Evolutionary conservation across 1,140 invertebrate genomes (phyloP), one percentile per base, ranked within the genome.

Genomic region (Dinothrombium tinctorium): DNA sequence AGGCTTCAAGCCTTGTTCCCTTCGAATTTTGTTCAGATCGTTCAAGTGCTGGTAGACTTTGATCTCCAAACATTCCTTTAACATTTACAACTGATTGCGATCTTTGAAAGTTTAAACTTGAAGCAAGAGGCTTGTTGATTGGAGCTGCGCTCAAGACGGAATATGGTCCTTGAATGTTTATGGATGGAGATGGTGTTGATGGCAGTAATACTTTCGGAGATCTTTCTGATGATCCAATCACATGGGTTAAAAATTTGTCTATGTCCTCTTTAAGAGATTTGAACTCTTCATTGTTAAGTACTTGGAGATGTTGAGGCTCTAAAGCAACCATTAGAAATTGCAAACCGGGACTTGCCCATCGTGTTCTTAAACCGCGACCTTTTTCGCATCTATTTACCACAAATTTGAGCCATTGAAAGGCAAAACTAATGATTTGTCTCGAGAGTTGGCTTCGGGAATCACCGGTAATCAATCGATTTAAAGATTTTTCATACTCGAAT

Each of bases 401-500:
- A 57, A 86, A 87, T 28, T 66, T 63, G 75, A 86, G 86, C 82
- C 82, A 89, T 48, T 76, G 65, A 43, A 69, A 63, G 2, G 80
- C 76, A 59, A 86, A 83, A 35, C 65, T 58, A 1, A 83, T 68
- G 33, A 82, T 63, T 32, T 63, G 61, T 5, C 50, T 50, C 22
- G 57, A 43, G 55, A 56, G 49, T 19, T 50, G 41, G 47, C 49
- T 28, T 45, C 51, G 39, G 22, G 60, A 57, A 11, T 67, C 60
- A 2, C 59, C 57, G 0, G 60, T 56, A 14, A 69, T 62, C 7
- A 80, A 56, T 15, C 72, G 65, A 33, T 69, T 71, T 37, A 80
- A 64, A 56, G 82, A 78, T 57, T 73, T 78, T 50, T 82, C 72
- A 53, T 82, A 82, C 67, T 82, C 81, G 58, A 87, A 89, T 2